Conservation (phyloP, 2,888 invertebrate species). For the Drosophila colorata region DNA sequence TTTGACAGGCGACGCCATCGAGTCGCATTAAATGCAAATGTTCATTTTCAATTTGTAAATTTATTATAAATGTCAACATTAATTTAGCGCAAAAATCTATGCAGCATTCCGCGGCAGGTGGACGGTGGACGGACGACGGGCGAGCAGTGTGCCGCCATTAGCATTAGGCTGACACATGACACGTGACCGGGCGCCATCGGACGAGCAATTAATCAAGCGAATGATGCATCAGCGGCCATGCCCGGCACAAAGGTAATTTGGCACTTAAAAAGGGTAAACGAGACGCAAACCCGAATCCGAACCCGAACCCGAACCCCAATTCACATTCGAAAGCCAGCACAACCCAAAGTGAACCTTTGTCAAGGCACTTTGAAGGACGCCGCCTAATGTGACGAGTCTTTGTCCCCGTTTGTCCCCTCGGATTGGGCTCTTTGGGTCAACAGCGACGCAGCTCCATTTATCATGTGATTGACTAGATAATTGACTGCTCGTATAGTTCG, state of each 20-base stretch:
- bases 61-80: constrained; percentile 78
- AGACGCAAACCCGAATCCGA: constrained; percentile 11
- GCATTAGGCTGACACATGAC: constrained; percentile 54
- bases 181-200: constrained; percentile 46
- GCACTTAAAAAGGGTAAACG: constrained; percentile 74
- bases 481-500: constrained; percentile 52
- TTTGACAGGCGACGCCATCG: constrained; percentile 60
- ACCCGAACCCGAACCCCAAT: constrained; percentile 3
- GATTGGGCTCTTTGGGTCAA: constrained; percentile 25
- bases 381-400: constrained; percentile 66
- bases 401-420: constrained; percentile 28
- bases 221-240: constrained; percentile 55
- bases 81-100: constrained; percentile 60
- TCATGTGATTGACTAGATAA: constrained; percentile 78
- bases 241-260: constrained; percentile 69
- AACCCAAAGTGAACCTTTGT: constrained; percentile 56
- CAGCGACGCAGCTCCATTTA: constrained; percentile 60
- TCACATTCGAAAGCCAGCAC: background rate
- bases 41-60: constrained; percentile 74
- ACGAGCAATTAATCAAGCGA: constrained; percentile 72
- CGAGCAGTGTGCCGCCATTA: constrained; percentile 20
- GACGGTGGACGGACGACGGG: background rate
- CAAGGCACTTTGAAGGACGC: constrained; percentile 55
- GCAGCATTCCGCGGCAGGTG: constrained; percentile 27
- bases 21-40: constrained; percentile 71